Percentiles rank a stretch among this genome's conserved stretches.
phyloP scores from a whole-genome alignment of 2,888 invertebrate species.

The Napeogenes inachia region DNA sequence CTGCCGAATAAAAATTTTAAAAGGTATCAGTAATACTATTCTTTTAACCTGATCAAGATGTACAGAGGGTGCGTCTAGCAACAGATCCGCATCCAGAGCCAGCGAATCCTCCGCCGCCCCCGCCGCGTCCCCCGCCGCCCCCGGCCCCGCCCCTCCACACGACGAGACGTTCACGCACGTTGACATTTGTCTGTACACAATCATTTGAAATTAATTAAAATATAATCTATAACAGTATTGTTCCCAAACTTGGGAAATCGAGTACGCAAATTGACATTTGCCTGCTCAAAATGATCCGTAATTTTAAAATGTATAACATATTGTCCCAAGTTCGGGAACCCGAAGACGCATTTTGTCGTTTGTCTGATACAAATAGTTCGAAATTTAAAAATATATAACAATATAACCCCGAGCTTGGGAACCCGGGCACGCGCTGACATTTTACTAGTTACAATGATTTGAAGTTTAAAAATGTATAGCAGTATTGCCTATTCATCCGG shows the following conservation, averaged over 20 bases:
- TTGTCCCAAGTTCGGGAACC: too few species aligned
- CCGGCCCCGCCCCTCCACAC: slow-evolving; percentile 31
- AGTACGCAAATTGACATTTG: background rate
- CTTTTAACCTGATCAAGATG: slow-evolving; percentile 65
- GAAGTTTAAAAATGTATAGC: too few species aligned
- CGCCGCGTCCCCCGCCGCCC: slow-evolving; percentile 3
- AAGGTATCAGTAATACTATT: background rate
- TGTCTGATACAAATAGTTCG: too few species aligned
- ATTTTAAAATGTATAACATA: too few species aligned
- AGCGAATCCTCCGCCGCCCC: slow-evolving; percentile 19
- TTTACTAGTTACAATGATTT: slow-evolving; percentile 23
- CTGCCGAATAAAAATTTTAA: too few species aligned
- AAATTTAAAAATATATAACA: too few species aligned
- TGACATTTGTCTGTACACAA: slow-evolving; percentile 31
- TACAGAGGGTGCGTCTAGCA: slow-evolving; percentile 61
- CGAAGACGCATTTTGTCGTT: too few species aligned
- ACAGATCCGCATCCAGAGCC: slow-evolving; percentile 46
- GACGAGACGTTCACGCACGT: slow-evolving; percentile 25
- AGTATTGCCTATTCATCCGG: background rate
- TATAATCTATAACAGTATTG: background rate
- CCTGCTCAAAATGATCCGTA: too few species aligned
- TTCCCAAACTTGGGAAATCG: background rate
- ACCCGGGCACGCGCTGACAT: slow-evolving; percentile 15
- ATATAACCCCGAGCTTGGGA: too few species aligned
- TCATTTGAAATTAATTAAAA: slow-evolving; percentile 12